Percentiles rank a stretch among this genome's conserved stretches.
Conservation (phyloP, 2,888 invertebrate genomes). For the Drosophila borealis region DNA sequence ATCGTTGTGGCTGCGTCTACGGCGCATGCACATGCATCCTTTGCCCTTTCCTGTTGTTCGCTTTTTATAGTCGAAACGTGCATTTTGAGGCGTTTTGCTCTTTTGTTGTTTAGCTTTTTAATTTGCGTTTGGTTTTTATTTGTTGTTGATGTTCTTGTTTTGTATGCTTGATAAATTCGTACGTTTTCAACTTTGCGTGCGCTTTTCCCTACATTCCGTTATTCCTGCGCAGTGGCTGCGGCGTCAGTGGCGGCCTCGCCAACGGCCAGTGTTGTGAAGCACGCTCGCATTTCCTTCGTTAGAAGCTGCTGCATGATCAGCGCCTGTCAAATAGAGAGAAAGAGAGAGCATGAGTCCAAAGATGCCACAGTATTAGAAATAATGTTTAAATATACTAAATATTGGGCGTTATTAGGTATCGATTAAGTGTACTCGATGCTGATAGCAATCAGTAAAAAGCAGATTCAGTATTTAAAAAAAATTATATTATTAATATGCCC, state of each 20-base stretch:
- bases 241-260: slow-evolving; percentile 15
- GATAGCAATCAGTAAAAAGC: not conserved
- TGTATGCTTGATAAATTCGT: slow-evolving; percentile 55
- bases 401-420: slow-evolving; percentile 1
- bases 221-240: slow-evolving; percentile 41
- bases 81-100: slow-evolving; percentile 61
- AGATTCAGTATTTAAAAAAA: slow-evolving; percentile 1
- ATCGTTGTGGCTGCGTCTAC: slow-evolving; percentile 23
- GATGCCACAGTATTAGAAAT: slow-evolving; percentile 25
- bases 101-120: slow-evolving; percentile 19
- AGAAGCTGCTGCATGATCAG: slow-evolving; percentile 25
- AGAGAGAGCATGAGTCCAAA: slow-evolving; percentile 19
- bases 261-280: slow-evolving; percentile 49
- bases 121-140: slow-evolving; percentile 30
- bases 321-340: slow-evolving; percentile 16
- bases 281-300: slow-evolving; percentile 28
- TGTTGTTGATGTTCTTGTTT: not conserved
- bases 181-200: slow-evolving; percentile 30
- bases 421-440: slow-evolving; percentile 3
- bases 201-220: slow-evolving; percentile 42
- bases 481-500: not conserved
- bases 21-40: slow-evolving; percentile 26
- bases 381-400: not conserved
- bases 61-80: slow-evolving; percentile 73
- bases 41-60: slow-evolving; percentile 37